These are phyloP conservation scores for Venturia canescens DNA, from an alignment of 1,140 invertebrate species.

Conservation along the genomic window DNA sequence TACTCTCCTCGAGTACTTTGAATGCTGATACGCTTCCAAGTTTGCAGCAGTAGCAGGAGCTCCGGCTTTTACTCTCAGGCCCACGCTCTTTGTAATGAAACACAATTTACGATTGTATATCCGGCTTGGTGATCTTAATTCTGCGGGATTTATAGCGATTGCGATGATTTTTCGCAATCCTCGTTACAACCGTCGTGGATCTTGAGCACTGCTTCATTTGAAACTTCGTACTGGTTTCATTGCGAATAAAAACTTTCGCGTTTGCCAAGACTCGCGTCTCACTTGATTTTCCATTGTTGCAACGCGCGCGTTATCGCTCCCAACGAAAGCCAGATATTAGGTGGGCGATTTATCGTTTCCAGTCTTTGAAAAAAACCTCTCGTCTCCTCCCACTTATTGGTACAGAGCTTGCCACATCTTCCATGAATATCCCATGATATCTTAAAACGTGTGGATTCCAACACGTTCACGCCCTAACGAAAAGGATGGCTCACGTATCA, in stretches of 20 bases:
- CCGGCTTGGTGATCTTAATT: conserved; percentile 29
- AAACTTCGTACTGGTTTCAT: background rate
- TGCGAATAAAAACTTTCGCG: background rate
- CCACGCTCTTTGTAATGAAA: conserved; percentile 69
- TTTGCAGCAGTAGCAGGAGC: conserved; percentile 50
- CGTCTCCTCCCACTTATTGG: background rate
- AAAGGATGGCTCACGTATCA: conserved; percentile 44
- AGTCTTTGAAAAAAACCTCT: background rate
- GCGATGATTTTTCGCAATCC: conserved; percentile 23
- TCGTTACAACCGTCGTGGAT: background rate
- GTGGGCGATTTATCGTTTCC: background rate
- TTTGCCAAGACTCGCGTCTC: background rate
- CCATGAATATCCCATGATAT: conserved; percentile 39
- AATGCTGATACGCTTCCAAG: conserved; percentile 74
- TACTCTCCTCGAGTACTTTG: conserved; percentile 70
- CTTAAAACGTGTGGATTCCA: conserved; percentile 39
- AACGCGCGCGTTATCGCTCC: background rate
- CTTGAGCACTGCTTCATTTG: conserved; percentile 21
- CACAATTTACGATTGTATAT: conserved; percentile 69
- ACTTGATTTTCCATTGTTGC: conserved; percentile 38
- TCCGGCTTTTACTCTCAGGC: conserved; percentile 46
- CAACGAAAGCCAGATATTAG: background rate
- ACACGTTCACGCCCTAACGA: conserved; percentile 40
- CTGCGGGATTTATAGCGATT: conserved; percentile 29
- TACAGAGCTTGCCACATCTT: conserved; percentile 3